Evolutionary conservation across 2,888 invertebrate species (phyloP), one percentile per base, ranked within the genome.

Genomic region (Dolichopus griseipennis): DNA sequence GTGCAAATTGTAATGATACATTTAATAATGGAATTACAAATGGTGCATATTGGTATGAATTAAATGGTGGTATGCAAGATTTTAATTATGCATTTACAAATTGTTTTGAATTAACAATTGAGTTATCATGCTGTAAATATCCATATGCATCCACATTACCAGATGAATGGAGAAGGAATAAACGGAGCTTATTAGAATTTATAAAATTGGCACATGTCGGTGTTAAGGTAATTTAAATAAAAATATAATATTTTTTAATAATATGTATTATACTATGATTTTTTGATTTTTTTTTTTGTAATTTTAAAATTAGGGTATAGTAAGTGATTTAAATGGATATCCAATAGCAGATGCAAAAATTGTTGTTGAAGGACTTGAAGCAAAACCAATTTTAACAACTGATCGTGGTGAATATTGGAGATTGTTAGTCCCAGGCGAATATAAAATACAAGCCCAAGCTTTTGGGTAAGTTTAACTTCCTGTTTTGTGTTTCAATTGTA

Each of bases 1-100:
- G 94, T 0, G 84, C 87, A 72, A 87, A 88, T 9, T 93, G 91
- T 77, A 85, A 85, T 34, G 93, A 94, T 72, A 83, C 84, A 72
- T 96, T 96, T 76, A 76, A 83, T 2, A 84, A 87, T 43, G 96
- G 96, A 37, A 87, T 95, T 72, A 95, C 93, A 5, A 97, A 97
- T 76, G 97, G 97, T 12, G 96, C 96, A 6, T 84, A 85, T 73
- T 97, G 97, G 97, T 97, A 95, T 79, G 89, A 89, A 77, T 88
- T 95, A 0, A 83, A 85, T 82, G 95, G 95, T 76, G 98, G 98
- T 64, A 99, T 99, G 98, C 93, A 93, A 83, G 99, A 99, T 82
- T 99, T 93, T 84, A 99, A 98, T 83, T 99, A 99, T 81, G 86
- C 93, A 5, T 88, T 91, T 77, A 94, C 94, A 2, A 98, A 97